Percentiles rank a stretch among this genome's conserved stretches.
Conservation (phyloP, 2,797 vertebrate genomes). For the Chrysocyon brachyurus region DNA sequence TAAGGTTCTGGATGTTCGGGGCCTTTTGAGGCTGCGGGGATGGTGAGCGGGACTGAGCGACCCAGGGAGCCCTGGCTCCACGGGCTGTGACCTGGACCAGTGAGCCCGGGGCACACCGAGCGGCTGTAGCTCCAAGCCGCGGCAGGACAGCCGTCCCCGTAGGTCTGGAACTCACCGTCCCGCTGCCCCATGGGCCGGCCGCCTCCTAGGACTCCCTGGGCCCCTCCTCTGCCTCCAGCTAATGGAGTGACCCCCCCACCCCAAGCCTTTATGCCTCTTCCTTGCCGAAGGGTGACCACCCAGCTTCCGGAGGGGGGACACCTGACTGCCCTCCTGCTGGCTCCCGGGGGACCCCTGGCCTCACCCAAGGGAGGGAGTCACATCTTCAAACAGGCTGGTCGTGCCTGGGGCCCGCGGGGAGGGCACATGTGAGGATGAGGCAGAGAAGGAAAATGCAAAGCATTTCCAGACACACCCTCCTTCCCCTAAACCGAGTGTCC, state of each 20-base stretch:
- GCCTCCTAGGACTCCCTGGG: neutral
- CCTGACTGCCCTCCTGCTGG: fast-evolving
- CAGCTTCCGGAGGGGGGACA: too few relatives aligned
- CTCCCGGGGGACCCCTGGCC: too few relatives aligned
- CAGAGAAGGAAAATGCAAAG: neutral
- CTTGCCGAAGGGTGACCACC: neutral
- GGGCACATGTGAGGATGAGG: too few relatives aligned
- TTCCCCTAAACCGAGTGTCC: neutral
- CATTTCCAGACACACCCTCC: neutral
- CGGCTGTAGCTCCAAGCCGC: fast-evolving
- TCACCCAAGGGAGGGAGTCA: neutral
- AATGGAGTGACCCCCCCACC: fast-evolving
- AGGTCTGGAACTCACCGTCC: fast-evolving
- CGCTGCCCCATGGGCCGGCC: neutral
- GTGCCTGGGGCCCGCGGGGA: fast-evolving
- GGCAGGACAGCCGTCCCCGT: neutral
- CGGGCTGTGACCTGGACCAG: neutral
- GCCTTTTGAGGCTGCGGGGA: neutral
- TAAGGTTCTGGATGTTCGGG: fast-evolving
- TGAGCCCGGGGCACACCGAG: neutral
- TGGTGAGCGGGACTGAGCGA: neutral
- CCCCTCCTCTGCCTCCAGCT: neutral
- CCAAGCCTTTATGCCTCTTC: neutral
- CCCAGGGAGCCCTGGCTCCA: neutral
- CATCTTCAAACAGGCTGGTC: neutral